Evolutionary conservation across 2,113 vertebrate genomes (phyloP).

Genomic region (Piprites chloris): DNA sequence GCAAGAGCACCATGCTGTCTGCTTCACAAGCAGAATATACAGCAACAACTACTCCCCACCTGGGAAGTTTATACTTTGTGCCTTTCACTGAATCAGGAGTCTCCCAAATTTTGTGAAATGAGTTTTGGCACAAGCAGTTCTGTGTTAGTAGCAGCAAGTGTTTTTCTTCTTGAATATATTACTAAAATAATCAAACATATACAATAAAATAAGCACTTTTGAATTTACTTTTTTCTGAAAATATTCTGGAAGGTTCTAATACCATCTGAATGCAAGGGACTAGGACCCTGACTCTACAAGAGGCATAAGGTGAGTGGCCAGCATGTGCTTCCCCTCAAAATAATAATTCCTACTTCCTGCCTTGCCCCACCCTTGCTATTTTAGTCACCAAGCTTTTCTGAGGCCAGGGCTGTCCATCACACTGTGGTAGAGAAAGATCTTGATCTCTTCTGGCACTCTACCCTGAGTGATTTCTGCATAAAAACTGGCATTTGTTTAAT

Average conservation of each 20-base stretch:
- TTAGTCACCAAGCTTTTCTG: neutral
- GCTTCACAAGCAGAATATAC: neutral
- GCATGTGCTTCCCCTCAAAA: neutral
- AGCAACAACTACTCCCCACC: neutral
- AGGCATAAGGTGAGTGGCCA: neutral
- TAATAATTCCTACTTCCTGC: conserved; percentile 17
- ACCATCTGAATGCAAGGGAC: neutral
- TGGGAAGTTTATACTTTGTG: neutral
- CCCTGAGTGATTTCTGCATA: neutral
- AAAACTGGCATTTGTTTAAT: neutral
- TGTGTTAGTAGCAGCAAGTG: neutral
- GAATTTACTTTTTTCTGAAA: neutral
- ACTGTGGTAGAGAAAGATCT: neutral
- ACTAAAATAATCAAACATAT: neutral
- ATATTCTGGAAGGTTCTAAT: neutral
- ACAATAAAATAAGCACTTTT: neutral
- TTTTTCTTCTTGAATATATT: neutral
- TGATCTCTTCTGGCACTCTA: neutral
- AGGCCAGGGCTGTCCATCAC: neutral
- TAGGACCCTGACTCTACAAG: neutral
- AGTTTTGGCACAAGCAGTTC: neutral
- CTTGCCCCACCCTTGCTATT: conserved; percentile 36
- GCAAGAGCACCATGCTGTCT: neutral
- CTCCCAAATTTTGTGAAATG: neutral
- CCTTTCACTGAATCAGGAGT: neutral